Percentiles rank a stretch among this genome's conserved stretches.
Evolutionary conservation across 2,888 invertebrate genomes (phyloP).

Genomic region (Sturmia bella): DNA sequence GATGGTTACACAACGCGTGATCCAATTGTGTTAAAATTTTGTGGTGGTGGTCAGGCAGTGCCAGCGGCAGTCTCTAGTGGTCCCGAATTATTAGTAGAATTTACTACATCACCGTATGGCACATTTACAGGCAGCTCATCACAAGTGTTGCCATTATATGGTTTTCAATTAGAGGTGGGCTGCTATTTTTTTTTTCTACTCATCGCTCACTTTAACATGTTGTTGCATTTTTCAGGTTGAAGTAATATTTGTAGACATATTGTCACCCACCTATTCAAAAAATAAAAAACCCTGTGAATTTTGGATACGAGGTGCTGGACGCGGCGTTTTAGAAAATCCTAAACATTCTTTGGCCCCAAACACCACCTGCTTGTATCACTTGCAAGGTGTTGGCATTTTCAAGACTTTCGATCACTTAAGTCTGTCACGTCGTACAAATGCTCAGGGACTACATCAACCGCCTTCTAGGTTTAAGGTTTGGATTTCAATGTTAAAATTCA

Average conservation of each 20-base stretch:
- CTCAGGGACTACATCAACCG: constrained; percentile 82
- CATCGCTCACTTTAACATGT: background rate
- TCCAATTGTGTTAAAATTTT: constrained; percentile 93
- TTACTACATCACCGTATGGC: constrained; percentile 94
- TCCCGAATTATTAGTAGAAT: constrained; percentile 93
- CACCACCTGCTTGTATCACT: constrained; percentile 93
- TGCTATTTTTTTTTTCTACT: background rate
- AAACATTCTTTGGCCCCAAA: constrained; percentile 93
- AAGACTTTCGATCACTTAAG: constrained; percentile 83
- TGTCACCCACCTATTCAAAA: constrained; percentile 91
- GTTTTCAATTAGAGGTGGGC: constrained; percentile 93
- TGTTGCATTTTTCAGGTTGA: constrained; percentile 81
- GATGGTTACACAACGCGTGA: constrained; percentile 94
- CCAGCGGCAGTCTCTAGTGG: constrained; percentile 94
- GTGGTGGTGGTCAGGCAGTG: constrained; percentile 93
- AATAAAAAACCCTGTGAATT: constrained; percentile 93
- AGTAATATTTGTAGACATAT: constrained; percentile 92
- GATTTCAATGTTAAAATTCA: constrained; percentile 93
- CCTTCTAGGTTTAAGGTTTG: constrained; percentile 89
- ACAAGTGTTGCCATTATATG: constrained; percentile 89
- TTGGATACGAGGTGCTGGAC: constrained; percentile 90
- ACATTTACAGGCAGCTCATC: constrained; percentile 91
- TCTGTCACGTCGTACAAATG: constrained; percentile 83
- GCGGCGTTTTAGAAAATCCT: constrained; percentile 91
- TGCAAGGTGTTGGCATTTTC: constrained; percentile 86